Conservation (phyloP, 2,797 vertebrate genomes). For the Sciaenops ocellatus region DNA sequence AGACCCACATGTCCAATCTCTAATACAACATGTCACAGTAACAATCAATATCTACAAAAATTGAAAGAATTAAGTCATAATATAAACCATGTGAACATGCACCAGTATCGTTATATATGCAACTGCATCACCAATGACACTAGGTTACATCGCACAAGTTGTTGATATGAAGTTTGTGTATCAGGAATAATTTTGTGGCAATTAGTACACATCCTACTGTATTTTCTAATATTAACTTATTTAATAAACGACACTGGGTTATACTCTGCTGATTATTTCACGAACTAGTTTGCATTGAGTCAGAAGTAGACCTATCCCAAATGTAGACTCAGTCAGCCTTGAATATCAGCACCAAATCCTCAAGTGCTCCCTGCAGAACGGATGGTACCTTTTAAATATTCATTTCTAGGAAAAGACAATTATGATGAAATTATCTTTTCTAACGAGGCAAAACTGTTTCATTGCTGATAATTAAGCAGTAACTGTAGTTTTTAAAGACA, state of each 20-base stretch:
- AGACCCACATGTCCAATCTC: neutral
- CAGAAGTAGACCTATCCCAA: constrained; percentile 16
- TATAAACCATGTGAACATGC: neutral
- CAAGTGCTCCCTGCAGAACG: constrained; percentile 12
- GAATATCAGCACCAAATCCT: constrained; percentile 22
- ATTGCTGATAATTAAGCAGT: constrained; percentile 43
- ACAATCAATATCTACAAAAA: neutral
- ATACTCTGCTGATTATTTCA: constrained; percentile 20
- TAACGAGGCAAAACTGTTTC: constrained; percentile 44
- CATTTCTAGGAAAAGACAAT: constrained; percentile 37
- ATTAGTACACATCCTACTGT: neutral
- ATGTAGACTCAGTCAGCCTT: constrained; percentile 26
- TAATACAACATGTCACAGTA: neutral
- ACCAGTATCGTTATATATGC: neutral
- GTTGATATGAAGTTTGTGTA: neutral
- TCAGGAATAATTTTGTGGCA: neutral
- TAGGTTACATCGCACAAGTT: neutral
- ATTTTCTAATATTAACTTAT: neutral
- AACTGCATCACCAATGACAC: neutral
- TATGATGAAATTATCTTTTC: constrained; percentile 31
- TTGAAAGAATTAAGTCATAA: neutral
- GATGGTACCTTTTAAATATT: constrained; percentile 43
- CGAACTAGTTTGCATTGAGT: constrained; percentile 13
- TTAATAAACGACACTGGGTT: neutral
- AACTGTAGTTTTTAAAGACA: constrained; percentile 34